phyloP scores from a whole-genome alignment of 2,888 invertebrate genomes.

The Gerris lacustris region DNA sequence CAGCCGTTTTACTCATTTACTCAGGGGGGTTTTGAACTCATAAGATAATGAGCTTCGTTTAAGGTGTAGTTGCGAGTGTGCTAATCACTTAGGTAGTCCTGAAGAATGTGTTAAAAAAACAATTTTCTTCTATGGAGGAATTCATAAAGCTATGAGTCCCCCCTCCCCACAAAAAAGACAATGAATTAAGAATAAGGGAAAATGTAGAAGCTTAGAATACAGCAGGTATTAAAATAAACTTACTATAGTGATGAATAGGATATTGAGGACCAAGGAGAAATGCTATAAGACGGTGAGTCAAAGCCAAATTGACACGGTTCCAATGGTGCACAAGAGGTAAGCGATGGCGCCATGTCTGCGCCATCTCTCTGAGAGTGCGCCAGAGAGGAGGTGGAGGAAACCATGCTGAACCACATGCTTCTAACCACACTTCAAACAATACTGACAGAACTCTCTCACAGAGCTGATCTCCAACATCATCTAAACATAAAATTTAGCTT shows the following conservation, averaged over 20 bases:
- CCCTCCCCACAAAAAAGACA: no score
- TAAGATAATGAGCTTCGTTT: no score
- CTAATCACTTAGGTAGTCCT: no score
- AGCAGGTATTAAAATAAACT: no score
- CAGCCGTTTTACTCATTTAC: no score
- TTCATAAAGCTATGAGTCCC: no score
- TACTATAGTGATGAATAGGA: constrained; percentile 67
- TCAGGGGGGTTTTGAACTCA: no score
- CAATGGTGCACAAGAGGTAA: constrained; percentile 86
- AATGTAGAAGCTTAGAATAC: no score
- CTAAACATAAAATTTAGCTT: constrained; percentile 39
- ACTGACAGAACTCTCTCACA: constrained; percentile 89
- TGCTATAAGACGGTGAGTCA: constrained; percentile 69
- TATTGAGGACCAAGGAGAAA: constrained; percentile 82
- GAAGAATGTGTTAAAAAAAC: no score
- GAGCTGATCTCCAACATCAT: constrained; percentile 88
- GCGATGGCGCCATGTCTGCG: constrained; percentile 87
- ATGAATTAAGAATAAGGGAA: no score
- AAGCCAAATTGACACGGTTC: constrained; percentile 81
- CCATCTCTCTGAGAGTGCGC: constrained; percentile 88
- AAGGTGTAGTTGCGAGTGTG: no score
- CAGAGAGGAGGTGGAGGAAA: constrained; percentile 92
- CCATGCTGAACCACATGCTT: constrained; percentile 56
- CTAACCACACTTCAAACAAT: constrained; percentile 71
- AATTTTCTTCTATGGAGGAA: no score